Base-by-base conservation (phyloP, 2,888 invertebrate species). In the Phorcus lineatus region DNA sequence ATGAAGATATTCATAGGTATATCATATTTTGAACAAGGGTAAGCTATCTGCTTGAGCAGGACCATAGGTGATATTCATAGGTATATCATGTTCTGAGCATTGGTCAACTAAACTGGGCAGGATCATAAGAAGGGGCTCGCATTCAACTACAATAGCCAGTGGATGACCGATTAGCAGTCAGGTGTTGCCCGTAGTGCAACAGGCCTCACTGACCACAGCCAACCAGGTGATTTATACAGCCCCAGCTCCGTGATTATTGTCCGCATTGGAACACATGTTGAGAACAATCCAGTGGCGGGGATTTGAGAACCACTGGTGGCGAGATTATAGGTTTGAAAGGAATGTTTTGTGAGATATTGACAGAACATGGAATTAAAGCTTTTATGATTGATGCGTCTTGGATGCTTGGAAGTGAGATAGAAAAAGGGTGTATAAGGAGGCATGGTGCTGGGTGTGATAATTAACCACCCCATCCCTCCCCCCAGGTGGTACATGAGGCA, bases 301-400 rank as follows among this genome's bases (percentile, higher is more conserved):
- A 62, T 62, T 62, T 24, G 62, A 28, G 24, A 24, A 28, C 24
- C 62, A 62, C 16, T 31, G 62, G 62, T 62, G 62, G 62, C 28
- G 28, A 62, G 28, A 62, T 62, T 62, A 62, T 62, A 62, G 62
- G 24, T 62, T 62, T 28, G 62, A 16, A 28, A 28, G 28, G 62
- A 62, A 62, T 62, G 28, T 62, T 62, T 31, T 62, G 62, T 62
- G 28, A 28, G 62, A 62, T 6, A n/a, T 62, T 62, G 62, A 62
- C 62, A 62, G 62, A 62, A 62, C 62, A 62, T 62, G 62, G 62
- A 62, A 62, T 62, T 62, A 62, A 62, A 24, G 62, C 62, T 62
- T 62, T 62, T 62, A 62, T 62, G 62, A 62, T 62, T 24, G 28
- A 62, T 62, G 62, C 16, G 24, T 24, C 24, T 62, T 62, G 62